A percentile compares a stretch with the other conserved stretches of the same genome.
phyloP scores from a whole-genome alignment of 2,888 invertebrate species.

The Smittia aterrima region DNA sequence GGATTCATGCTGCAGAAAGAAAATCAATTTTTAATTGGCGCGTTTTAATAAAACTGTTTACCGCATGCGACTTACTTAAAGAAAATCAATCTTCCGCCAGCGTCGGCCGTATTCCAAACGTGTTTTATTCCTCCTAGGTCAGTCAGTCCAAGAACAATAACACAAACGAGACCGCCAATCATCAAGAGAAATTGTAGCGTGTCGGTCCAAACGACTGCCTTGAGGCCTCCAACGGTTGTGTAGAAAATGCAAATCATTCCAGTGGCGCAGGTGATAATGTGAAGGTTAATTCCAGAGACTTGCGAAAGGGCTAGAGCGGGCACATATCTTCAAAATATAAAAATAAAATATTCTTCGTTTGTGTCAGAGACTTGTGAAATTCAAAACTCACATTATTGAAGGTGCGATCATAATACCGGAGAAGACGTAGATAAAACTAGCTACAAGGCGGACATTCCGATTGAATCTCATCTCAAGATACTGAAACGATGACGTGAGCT shows the following conservation, averaged over 20 bases:
- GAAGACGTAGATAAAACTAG: conserved; percentile 61
- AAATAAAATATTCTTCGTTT: background rate
- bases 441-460: conserved; percentile 59
- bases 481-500: conserved; percentile 68
- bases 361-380: background rate
- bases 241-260: conserved; percentile 73
- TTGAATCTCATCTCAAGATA: conserved; percentile 66
- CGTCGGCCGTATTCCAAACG: conserved; percentile 59
- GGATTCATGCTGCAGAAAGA: conserved; percentile 59
- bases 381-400: conserved; percentile 65
- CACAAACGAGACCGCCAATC: conserved; percentile 57
- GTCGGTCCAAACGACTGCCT: conserved; percentile 65
- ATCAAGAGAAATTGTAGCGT: conserved; percentile 61
- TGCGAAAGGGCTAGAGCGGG: conserved; percentile 46
- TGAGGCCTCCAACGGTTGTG: conserved; percentile 63
- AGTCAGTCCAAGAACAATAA: conserved; percentile 60
- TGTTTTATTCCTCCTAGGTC: conserved; percentile 58
- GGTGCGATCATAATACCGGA: conserved; percentile 61
- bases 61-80: conserved; percentile 57
- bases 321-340: conserved; percentile 22
- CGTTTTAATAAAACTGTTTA: too few relatives aligned
- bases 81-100: conserved; percentile 60
- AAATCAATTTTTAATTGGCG: too few relatives aligned
- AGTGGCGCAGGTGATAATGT: conserved; percentile 64
- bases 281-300: conserved; percentile 69